Evolutionary conservation across 2,888 invertebrate genomes (phyloP), one percentile per base, ranked within the genome.

Genomic region (Philereme transversata): DNA sequence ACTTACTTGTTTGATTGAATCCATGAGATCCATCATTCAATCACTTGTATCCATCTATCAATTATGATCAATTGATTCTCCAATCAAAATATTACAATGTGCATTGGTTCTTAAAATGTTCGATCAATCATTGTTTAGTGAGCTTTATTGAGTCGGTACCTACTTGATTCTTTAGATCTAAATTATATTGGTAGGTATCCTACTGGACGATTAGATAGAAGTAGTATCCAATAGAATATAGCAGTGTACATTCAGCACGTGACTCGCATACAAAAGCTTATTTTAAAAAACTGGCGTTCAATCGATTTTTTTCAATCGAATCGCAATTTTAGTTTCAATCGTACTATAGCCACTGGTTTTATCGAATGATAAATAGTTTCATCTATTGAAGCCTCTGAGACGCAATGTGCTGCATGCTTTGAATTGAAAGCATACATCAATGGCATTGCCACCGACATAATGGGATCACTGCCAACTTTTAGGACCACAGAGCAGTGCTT

Each of bases 21-120:
- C 35, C 35, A 56, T 49, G 35, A 43, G 22, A 38, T 43, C 35
- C 35, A 56, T 49, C 43, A 43, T 45, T 51, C 34, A 33, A 33
- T 45, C 50, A 52, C 49, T 48, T 36, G 36, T 40, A 43, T n/a
- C n/a, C 8, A 59, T 68, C 62, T 65, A 67, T 72, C 68, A 70
- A 58, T 69, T 47, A 50, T 49, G 62, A 65, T 66, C 55, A 56
- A 72, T 58, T 58, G 57, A 22, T 65, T 63, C 48, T 52, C 55
- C 57, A 56, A 56, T 60, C 54, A 57, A 48, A 62, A 64, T 64
- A 43, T 60, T 46, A 64, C 67, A 69, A 34, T 57, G 62, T 55
- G 33, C 7, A 45, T 40, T 43, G 53, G 54, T 41, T 58, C 57
- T 58, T 33, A 36, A 5, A 47, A 38, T 53, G 44, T 48, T 56